Percentiles rank a stretch among this genome's conserved stretches.
Evolutionary conservation across 2,113 vertebrate genomes (phyloP).

Genomic region (Corythaixoides concolor): DNA sequence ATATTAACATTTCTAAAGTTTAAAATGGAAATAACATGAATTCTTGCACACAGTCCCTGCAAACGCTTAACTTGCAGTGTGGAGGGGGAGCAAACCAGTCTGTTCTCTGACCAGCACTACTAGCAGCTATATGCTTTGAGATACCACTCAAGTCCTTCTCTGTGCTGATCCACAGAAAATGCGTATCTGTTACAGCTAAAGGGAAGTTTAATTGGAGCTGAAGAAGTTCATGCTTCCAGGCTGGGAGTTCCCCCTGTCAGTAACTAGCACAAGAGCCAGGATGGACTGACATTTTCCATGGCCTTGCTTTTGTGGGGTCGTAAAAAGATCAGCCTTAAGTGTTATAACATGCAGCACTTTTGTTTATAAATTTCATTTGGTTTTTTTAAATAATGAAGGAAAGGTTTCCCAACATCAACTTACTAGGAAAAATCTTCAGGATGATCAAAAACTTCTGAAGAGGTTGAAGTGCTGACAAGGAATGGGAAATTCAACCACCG

Average conservation of each 20-base stretch:
- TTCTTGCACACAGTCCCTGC: neutral
- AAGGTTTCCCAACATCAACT: neutral
- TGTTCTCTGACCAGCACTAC: neutral
- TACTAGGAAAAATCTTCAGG: neutral
- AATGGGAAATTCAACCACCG: neutral
- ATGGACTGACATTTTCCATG: neutral
- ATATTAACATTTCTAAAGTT: neutral
- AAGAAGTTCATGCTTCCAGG: neutral
- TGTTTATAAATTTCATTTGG: neutral
- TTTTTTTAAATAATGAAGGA: neutral
- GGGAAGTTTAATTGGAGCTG: neutral
- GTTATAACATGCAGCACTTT: neutral
- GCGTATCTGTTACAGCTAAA: neutral
- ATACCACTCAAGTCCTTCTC: neutral
- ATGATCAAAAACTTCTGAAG: neutral
- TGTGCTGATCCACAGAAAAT: neutral
- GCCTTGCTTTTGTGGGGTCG: neutral
- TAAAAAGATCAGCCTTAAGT: neutral
- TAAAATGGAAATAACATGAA: neutral
- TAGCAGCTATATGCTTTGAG: neutral
- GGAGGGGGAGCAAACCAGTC: neutral
- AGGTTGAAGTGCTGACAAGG: neutral
- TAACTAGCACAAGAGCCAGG: neutral
- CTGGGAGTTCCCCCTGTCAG: neutral
- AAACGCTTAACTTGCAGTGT: neutral